These are phyloP conservation scores for Intellagama lesueurii DNA, from an alignment of 2,797 vertebrate genomes.

Conservation along the genomic window DNA sequence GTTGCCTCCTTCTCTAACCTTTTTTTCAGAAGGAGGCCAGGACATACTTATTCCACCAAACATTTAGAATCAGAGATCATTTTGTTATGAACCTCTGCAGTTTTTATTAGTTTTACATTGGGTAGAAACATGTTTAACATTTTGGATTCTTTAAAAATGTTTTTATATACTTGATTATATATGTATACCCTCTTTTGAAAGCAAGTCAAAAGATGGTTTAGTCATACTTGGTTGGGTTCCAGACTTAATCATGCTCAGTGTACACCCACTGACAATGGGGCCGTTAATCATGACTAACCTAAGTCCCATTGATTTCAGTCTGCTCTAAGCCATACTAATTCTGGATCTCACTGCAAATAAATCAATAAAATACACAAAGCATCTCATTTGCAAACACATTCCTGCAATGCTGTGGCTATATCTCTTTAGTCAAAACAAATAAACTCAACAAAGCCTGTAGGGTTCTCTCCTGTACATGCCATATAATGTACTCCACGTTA, in stretches of 20 bases:
- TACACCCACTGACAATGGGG: not conserved
- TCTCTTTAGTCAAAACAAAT: slow-evolving; percentile 27
- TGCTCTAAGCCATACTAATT: not conserved
- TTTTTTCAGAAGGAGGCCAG: not conserved
- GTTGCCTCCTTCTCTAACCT: not conserved
- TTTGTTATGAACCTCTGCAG: not conserved
- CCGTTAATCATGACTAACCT: not conserved
- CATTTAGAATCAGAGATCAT: not conserved
- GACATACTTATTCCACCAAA: not conserved
- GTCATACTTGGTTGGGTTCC: too few species aligned
- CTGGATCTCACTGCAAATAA: not conserved
- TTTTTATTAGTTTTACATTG: not conserved
- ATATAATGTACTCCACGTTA: not conserved
- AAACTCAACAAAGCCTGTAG: not conserved
- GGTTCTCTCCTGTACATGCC: not conserved
- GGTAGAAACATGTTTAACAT: not conserved
- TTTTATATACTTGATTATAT: slow-evolving; percentile 2
- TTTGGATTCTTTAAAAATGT: not conserved
- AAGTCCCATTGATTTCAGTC: not conserved
- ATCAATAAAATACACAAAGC: slow-evolving; percentile 17
- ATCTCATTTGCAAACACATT: slow-evolving; percentile 53
- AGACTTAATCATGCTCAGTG: not conserved
- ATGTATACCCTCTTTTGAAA: not conserved
- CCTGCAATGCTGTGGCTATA: slow-evolving; percentile 35
- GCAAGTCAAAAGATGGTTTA: not conserved